These are phyloP conservation scores for Eurytoma adleriae DNA, from an alignment of 2,888 invertebrate genomes.

Conservation along the genomic window DNA sequence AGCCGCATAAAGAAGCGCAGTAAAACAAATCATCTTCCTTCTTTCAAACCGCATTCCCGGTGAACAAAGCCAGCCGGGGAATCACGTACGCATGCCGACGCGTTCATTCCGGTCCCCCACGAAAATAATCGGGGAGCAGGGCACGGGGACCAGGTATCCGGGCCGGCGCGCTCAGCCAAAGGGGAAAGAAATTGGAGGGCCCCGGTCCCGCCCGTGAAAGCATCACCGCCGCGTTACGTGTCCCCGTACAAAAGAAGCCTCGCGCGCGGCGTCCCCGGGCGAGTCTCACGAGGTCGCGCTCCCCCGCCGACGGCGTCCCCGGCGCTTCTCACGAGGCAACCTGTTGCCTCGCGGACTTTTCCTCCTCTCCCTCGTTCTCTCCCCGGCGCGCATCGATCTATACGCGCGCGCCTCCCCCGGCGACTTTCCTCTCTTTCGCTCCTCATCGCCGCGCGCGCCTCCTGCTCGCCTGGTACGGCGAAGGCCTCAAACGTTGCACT, in stretches of 20 bases:
- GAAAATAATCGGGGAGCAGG: background rate
- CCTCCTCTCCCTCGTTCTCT: conserved; percentile 1
- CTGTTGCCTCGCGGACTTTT: conserved; percentile 47
- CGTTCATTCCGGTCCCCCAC: conserved; percentile 26
- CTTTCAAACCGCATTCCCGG: conserved; percentile 3
- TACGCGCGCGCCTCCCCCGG: conserved; percentile 38
- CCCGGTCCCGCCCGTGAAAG: too few relatives aligned
- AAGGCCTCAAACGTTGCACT: conserved; percentile 73
- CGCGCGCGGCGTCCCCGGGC: background rate
- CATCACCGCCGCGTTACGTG: background rate
- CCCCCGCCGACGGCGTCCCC: conserved; percentile 26
- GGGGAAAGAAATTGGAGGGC: conserved; percentile 44
- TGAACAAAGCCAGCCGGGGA: conserved; percentile 30
- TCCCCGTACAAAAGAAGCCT: background rate
- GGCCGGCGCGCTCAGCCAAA: background rate
- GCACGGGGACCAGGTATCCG: background rate
- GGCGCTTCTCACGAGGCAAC: conserved; percentile 28
- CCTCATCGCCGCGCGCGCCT: conserved; percentile 54
- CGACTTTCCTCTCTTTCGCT: conserved; percentile 52
- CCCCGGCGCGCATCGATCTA: conserved; percentile 2
- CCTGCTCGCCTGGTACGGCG: conserved; percentile 73
- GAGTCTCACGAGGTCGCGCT: conserved; percentile 30
- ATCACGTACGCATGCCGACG: conserved; percentile 16
- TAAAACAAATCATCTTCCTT: conserved; percentile 4
- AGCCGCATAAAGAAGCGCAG: background rate